These are phyloP conservation scores for Alces alces DNA, from an alignment of 2,113 vertebrate species.

Conservation along the genomic window DNA sequence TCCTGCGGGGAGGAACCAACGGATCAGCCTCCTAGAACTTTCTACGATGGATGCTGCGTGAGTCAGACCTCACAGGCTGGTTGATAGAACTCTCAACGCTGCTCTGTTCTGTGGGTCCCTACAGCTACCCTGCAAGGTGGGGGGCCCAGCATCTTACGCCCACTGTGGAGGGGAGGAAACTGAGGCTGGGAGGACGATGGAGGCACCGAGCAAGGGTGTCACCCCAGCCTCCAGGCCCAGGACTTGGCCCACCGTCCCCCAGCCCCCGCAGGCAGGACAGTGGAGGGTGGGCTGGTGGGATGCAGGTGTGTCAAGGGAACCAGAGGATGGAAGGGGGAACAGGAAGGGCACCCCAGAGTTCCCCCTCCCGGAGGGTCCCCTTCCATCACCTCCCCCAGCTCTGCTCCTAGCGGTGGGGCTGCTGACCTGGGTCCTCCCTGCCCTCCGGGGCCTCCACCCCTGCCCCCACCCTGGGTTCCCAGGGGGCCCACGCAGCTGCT, in stretches of 20 bases:
- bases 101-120: background rate
- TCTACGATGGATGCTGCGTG: background rate
- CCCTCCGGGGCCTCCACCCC: background rate
- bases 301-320: accelerated
- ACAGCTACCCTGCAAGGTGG: accelerated
- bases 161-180: background rate
- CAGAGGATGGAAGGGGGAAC: accelerated
- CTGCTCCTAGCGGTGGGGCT: accelerated
- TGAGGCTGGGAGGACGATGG: background rate
- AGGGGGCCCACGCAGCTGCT: background rate
- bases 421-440: background rate
- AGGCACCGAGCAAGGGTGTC: accelerated
- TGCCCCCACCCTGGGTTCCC: background rate
- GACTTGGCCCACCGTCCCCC: background rate
- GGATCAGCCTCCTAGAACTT: background rate
- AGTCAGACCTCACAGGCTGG: too few relatives aligned
- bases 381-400: background rate
- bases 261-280: background rate
- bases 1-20: accelerated
- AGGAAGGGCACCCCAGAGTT: background rate
- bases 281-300: background rate
- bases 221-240: background rate
- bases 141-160: background rate
- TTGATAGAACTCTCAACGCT: accelerated
- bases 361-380: too few relatives aligned